phyloP scores from a whole-genome alignment of 1,140 invertebrate species.

The Orussus abietinus region DNA sequence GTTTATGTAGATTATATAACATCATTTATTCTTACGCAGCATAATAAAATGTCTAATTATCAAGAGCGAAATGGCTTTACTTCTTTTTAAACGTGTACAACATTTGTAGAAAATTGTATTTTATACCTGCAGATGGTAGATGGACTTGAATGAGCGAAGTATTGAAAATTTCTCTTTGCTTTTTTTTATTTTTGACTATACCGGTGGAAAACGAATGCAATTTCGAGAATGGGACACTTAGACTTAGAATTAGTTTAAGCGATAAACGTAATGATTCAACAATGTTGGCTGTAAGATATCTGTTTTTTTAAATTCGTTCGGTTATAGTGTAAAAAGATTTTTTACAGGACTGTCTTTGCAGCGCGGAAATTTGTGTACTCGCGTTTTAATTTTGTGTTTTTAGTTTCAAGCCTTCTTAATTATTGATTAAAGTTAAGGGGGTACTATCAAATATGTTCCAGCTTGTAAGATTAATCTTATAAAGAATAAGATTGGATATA shows the following conservation, averaged over 20 bases:
- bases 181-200: neutral
- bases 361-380: neutral
- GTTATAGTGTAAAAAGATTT: neutral
- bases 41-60: neutral
- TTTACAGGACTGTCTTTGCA: neutral
- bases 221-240: too few relatives aligned
- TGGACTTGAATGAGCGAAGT: neutral
- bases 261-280: neutral
- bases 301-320: neutral
- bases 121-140: neutral
- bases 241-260: too few relatives aligned
- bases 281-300: neutral
- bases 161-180: neutral
- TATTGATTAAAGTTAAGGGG: neutral
- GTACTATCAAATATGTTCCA: neutral
- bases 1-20: neutral
- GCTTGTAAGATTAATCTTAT: neutral
- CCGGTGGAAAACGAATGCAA: too few relatives aligned
- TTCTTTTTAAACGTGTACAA: neutral
- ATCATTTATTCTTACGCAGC: neutral
- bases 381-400: neutral
- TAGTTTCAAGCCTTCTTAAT: neutral
- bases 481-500: neutral
- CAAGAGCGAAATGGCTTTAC: neutral
- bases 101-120: neutral